phyloP scores from a whole-genome alignment of 2,888 invertebrate species.

The Empis livida region DNA sequence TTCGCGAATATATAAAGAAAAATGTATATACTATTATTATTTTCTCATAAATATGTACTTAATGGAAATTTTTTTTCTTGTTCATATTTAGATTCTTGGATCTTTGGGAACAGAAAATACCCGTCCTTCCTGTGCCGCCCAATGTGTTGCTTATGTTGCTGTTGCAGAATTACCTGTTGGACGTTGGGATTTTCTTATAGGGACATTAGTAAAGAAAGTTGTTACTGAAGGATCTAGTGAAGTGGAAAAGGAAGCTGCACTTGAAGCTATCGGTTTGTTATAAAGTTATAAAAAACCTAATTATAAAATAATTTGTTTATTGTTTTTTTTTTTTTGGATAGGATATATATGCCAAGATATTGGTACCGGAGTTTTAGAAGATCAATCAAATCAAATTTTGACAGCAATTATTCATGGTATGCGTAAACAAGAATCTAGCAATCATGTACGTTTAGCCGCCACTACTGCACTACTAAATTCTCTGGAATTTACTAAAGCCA shows the following conservation, averaged over 20 bases:
- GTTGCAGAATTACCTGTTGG: slow-evolving; percentile 88
- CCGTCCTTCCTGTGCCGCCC: slow-evolving; percentile 93
- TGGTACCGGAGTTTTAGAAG: slow-evolving; percentile 79
- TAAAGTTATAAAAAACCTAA: background rate
- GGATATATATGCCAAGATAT: slow-evolving; percentile 95
- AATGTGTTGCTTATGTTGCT: slow-evolving; percentile 97
- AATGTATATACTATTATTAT: slow-evolving; percentile 49
- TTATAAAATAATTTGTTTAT: background rate
- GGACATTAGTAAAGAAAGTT: slow-evolving; percentile 79
- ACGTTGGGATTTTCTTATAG: slow-evolving; percentile 87
- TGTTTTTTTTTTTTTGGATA: too few relatives aligned
- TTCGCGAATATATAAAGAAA: slow-evolving; percentile 79
- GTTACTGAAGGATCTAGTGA: slow-evolving; percentile 76
- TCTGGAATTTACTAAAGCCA: slow-evolving; percentile 94
- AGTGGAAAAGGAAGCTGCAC: slow-evolving; percentile 88
- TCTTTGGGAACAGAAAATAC: slow-evolving; percentile 93
- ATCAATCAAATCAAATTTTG: slow-evolving; percentile 89
- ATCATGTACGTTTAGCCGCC: slow-evolving; percentile 89
- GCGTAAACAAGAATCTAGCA: slow-evolving; percentile 85
- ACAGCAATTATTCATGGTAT: slow-evolving; percentile 99
- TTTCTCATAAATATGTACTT: background rate
- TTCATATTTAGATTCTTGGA: slow-evolving; percentile 57
- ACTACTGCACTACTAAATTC: slow-evolving; percentile 95
- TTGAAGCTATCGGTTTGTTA: slow-evolving; percentile 84
- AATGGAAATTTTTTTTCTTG: background rate